Evolutionary conservation across 2,113 vertebrate species (phyloP).

Genomic region (Serilophus lunatus): DNA sequence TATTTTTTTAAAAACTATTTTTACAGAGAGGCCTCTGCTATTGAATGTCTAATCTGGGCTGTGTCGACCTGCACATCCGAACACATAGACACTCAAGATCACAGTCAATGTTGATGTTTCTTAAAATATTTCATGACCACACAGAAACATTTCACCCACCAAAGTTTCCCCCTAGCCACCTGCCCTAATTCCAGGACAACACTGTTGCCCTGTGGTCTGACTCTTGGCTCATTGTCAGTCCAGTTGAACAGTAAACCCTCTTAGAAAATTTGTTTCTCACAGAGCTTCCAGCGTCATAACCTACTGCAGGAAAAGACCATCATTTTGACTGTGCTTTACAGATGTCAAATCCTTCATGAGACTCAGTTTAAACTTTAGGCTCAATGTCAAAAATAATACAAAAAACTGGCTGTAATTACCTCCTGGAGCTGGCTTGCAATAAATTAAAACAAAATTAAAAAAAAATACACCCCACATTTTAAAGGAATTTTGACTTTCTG

Average conservation of each 20-base stretch:
- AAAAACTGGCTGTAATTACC: conserved; percentile 25
- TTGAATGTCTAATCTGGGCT: not conserved
- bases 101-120: not conserved
- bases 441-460: conserved; percentile 28
- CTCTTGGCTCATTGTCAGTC: not conserved
- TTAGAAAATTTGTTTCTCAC: conserved; percentile 29
- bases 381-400: conserved; percentile 53
- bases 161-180: not conserved
- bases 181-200: not conserved
- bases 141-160: not conserved
- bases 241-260: not conserved
- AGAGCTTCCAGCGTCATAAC: not conserved
- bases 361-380: conserved; percentile 33
- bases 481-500: conserved; percentile 56
- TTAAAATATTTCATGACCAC: not conserved
- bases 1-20: not conserved
- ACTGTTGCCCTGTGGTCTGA: not conserved
- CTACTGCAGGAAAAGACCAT: conserved; percentile 24
- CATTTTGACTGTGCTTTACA: conserved; percentile 8
- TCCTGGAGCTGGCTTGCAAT: conserved; percentile 31
- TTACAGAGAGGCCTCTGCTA: not conserved
- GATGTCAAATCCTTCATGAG: conserved; percentile 24
- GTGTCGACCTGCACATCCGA: not conserved
- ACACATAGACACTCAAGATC: not conserved
- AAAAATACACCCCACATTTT: not conserved